Percentiles rank a stretch among this genome's conserved stretches.
Evolutionary conservation across 1,140 invertebrate genomes (phyloP).

Genomic region (Wasmannia auropunctata): DNA sequence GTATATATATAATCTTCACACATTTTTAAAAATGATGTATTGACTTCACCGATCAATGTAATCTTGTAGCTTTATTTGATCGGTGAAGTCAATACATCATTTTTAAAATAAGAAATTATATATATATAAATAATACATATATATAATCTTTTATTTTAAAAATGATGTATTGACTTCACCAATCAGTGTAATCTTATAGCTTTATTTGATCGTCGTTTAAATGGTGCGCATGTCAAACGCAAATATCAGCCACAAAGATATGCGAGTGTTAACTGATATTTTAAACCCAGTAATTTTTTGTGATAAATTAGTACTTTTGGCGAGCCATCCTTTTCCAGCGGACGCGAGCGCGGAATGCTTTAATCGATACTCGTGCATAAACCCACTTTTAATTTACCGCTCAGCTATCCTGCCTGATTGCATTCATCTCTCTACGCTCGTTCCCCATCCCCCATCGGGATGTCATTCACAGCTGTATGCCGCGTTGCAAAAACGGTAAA

Average conservation of each 20-base stretch:
- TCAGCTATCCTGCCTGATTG: conserved; percentile 34
- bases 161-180: neutral
- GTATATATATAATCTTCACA: too few relatives aligned
- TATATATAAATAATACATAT: too few relatives aligned
- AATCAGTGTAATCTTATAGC: neutral
- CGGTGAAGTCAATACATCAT: too few relatives aligned
- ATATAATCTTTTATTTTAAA: neutral
- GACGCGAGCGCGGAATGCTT: neutral
- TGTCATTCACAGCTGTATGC: conserved; percentile 52
- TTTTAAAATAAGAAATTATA: too few relatives aligned
- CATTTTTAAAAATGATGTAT: too few relatives aligned
- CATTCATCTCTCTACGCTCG: conserved; percentile 16
- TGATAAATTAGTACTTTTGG: conserved; percentile 23
- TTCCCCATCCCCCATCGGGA: neutral
- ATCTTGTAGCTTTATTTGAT: too few relatives aligned
- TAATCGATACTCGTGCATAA: conserved; percentile 48
- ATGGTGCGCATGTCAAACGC: neutral
- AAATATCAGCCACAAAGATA: neutral
- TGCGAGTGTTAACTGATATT: neutral
- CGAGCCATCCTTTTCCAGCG: neutral
- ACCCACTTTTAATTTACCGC: conserved; percentile 51
- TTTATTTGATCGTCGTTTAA: neutral
- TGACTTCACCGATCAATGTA: too few relatives aligned
- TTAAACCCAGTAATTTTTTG: conserved; percentile 24
- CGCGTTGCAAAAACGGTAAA: conserved; percentile 38